Conservation (phyloP, 2,113 vertebrate species). For the Craseonycteris thonglongyai region DNA sequence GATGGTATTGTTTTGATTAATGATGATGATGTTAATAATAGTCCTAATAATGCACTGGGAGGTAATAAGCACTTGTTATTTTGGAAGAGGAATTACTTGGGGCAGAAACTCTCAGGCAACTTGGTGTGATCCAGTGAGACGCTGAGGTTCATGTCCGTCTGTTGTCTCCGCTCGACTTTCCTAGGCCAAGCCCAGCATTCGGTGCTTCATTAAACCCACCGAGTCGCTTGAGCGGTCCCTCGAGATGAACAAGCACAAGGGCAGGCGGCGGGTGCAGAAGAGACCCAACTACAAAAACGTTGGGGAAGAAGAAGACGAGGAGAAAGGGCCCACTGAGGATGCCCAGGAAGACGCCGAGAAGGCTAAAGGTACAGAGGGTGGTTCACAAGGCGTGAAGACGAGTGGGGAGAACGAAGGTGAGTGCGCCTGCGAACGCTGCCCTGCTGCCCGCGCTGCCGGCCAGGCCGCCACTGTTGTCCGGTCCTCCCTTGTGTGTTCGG, state of each 20-base stretch:
- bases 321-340: slow-evolving; percentile 83
- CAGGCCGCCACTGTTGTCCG: not conserved
- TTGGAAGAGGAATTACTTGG: not conserved
- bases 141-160: not conserved
- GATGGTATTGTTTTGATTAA: not conserved
- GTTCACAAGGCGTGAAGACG: slow-evolving; percentile 88
- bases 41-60: not conserved
- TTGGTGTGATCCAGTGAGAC: not conserved
- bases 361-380: slow-evolving; percentile 88
- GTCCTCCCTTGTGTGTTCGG: not conserved
- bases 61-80: not conserved
- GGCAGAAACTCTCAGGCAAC: not conserved
- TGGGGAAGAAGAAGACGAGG: slow-evolving; percentile 97
- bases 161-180: not conserved
- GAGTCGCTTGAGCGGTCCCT: slow-evolving; percentile 95
- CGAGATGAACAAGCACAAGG: slow-evolving; percentile 94
- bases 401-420: slow-evolving; percentile 94
- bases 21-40: not conserved
- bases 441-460: not conserved
- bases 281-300: slow-evolving; percentile 99
- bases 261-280: slow-evolving; percentile 91
- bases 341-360: slow-evolving; percentile 81
- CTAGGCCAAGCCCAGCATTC: slow-evolving; percentile 86
- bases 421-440: slow-evolving; percentile 52
- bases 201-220: slow-evolving; percentile 92